phyloP scores from a whole-genome alignment of 2,888 invertebrate genomes.

The Cephus pulcher region DNA sequence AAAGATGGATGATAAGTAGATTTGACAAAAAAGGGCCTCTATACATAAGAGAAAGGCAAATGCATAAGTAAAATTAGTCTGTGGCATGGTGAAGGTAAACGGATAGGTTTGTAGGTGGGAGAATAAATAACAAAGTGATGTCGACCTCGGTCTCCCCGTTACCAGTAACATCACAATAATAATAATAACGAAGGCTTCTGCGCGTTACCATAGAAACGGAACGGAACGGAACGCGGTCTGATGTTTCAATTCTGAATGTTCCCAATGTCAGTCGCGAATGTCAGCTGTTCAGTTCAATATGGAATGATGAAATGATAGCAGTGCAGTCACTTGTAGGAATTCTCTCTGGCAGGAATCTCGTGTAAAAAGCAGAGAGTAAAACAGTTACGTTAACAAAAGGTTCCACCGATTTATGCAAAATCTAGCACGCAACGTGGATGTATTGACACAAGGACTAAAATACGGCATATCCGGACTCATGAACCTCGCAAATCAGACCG shows the following conservation, averaged over 20 bases:
- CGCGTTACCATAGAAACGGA: constrained; percentile 36
- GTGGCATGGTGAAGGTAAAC: neutral
- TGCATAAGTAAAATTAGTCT: neutral
- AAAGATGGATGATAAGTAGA: neutral
- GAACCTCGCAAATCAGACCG: constrained; percentile 84
- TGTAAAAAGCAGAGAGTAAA: neutral
- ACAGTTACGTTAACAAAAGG: neutral
- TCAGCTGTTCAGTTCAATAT: constrained; percentile 51
- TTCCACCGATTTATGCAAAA: constrained; percentile 64
- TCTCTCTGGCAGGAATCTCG: constrained; percentile 8
- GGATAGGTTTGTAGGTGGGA: neutral
- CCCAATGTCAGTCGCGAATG: constrained; percentile 34
- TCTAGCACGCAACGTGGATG: constrained; percentile 67
- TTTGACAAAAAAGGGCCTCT: neutral
- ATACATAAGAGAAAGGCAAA: neutral
- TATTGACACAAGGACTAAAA: constrained; percentile 67
- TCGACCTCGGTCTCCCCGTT: neutral
- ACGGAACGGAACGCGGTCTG: constrained; percentile 32
- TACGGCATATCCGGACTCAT: constrained; percentile 77
- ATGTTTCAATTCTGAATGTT: constrained; percentile 39
- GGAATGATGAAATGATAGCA: constrained; percentile 40
- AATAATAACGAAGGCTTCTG: constrained; percentile 3
- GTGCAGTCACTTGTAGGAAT: constrained; percentile 42
- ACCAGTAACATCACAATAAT: constrained; percentile 1
- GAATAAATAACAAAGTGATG: constrained; percentile 3